phyloP scores from a whole-genome alignment of 2,888 invertebrate genomes.

The Lottia gigantea region DNA sequence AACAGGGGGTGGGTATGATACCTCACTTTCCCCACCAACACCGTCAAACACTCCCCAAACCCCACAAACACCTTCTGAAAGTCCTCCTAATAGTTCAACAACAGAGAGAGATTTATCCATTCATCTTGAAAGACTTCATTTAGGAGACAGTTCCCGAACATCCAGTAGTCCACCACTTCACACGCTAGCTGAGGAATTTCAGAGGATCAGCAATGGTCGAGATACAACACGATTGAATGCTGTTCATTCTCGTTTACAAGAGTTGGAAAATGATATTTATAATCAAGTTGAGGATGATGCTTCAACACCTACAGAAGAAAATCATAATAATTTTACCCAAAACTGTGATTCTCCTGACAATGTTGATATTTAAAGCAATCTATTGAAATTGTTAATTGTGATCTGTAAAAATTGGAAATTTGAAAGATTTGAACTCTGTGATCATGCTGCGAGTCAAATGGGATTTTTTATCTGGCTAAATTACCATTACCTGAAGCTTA shows the following conservation, averaged over 20 bases:
- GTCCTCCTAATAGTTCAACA: slow-evolving; percentile 48
- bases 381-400: too few relatives aligned
- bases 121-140: slow-evolving; percentile 47
- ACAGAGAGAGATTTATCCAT: slow-evolving; percentile 52
- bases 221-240: not conserved
- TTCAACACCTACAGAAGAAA: not conserved
- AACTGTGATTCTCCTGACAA: not conserved
- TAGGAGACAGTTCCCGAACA: slow-evolving; percentile 33
- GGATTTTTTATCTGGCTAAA: too few relatives aligned
- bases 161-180: slow-evolving; percentile 19
- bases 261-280: slow-evolving; percentile 26
- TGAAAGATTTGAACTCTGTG: too few relatives aligned
- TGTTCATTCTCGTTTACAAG: slow-evolving; percentile 14
- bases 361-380: too few relatives aligned
- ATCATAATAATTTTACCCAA: not conserved
- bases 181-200: not conserved
- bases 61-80: slow-evolving; percentile 56
- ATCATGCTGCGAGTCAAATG: too few relatives aligned
- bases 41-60: slow-evolving; percentile 58
- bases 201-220: not conserved
- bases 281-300: slow-evolving; percentile 25
- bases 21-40: slow-evolving; percentile 45
- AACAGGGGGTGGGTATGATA: slow-evolving; percentile 28
- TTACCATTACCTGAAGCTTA: too few relatives aligned
- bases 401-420: too few relatives aligned